Percentiles rank a stretch among this genome's conserved stretches.
Evolutionary conservation across 1,140 invertebrate species (phyloP).

Genomic region (Cyclargus thomasi): DNA sequence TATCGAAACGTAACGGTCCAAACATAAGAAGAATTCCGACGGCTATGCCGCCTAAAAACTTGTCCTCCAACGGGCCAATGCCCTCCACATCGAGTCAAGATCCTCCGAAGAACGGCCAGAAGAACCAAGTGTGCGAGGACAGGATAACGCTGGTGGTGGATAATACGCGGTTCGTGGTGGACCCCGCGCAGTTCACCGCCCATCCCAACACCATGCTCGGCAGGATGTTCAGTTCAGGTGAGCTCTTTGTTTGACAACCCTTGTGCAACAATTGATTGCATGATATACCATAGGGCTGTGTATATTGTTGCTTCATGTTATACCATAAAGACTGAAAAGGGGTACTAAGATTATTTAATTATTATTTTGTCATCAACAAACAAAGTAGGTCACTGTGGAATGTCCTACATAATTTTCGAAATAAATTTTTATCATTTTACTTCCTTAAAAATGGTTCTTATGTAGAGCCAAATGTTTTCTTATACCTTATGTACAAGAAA

Average conservation of each 20-base stretch:
- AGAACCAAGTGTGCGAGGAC: slow-evolving; percentile 78
- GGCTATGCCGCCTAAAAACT: slow-evolving; percentile 51
- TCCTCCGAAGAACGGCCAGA: slow-evolving; percentile 44
- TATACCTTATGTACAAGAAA: too few species aligned
- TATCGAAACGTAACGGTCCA: slow-evolving; percentile 58
- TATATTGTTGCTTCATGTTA: too few species aligned
- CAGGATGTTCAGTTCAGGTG: slow-evolving; percentile 96
- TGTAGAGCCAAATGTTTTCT: too few species aligned
- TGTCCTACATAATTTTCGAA: too few species aligned
- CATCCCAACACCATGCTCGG: slow-evolving; percentile 96
- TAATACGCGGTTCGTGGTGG: slow-evolving; percentile 93
- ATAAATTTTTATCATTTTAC: too few species aligned
- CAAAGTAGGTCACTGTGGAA: too few species aligned
- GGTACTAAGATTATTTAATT: too few species aligned
- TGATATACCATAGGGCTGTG: too few species aligned
- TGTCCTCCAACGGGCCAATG: slow-evolving; percentile 40
- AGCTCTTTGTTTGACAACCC: slow-evolving; percentile 23
- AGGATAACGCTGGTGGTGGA: slow-evolving; percentile 94
- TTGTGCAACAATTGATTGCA: too few species aligned
- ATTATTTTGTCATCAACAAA: too few species aligned
- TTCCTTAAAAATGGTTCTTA: too few species aligned
- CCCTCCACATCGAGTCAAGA: slow-evolving; percentile 61
- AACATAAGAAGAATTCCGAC: slow-evolving; percentile 39
- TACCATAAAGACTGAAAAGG: too few species aligned
- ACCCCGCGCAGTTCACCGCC: slow-evolving; percentile 92